These are phyloP conservation scores for Sarcophaga bullata DNA, from an alignment of 1,140 invertebrate genomes.

Conservation along the genomic window DNA sequence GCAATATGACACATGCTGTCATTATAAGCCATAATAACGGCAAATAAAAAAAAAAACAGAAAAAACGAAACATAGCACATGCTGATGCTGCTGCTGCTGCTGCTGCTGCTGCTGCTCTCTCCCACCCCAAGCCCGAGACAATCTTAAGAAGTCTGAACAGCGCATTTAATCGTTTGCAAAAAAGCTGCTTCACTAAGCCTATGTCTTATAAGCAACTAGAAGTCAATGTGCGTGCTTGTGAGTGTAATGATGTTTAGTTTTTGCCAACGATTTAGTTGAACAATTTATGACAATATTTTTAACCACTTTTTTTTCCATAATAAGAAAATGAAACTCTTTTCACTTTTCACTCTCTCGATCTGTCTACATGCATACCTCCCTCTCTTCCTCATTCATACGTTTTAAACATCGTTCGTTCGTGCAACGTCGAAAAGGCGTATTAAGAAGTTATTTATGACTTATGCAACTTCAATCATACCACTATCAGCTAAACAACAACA, in stretches of 20 bases:
- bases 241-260: not conserved
- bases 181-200: not conserved
- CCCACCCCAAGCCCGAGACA: too few species aligned
- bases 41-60: conserved; percentile 1
- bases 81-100: not conserved
- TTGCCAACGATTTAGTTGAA: not conserved
- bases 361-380: not conserved
- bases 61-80: conserved; percentile 8
- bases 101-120: not conserved
- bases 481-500: conserved; percentile 25
- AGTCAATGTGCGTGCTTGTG: too few species aligned
- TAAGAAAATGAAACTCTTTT: not conserved
- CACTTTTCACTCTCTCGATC: not conserved
- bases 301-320: not conserved
- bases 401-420: too few species aligned
- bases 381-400: too few species aligned
- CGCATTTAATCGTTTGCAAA: not conserved
- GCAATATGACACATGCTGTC: conserved; percentile 38
- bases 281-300: conserved; percentile 33
- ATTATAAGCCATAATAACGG: conserved; percentile 34
- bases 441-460: conserved; percentile 39
- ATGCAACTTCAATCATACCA: conserved; percentile 34
- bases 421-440: conserved; percentile 15
- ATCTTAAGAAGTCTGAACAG: too few species aligned
- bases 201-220: too few species aligned